Evolutionary conservation across 2,113 vertebrate genomes (phyloP).

Genomic region (Nymphicus hollandicus): DNA sequence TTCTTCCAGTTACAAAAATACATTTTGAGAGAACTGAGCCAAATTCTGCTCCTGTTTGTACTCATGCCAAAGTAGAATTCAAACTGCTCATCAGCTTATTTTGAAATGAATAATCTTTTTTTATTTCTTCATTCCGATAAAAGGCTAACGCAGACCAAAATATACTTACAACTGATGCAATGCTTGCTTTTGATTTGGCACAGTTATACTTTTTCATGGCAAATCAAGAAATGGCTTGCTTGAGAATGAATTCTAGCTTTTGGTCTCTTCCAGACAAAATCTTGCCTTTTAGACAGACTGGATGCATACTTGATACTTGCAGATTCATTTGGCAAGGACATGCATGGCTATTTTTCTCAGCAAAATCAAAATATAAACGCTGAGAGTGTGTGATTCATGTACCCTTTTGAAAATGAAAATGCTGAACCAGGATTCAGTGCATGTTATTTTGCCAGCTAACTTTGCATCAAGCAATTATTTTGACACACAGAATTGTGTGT

Average conservation of each 20-base stretch:
- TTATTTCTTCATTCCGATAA: background rate
- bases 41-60: background rate
- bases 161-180: background rate
- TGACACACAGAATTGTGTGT: slow-evolving; percentile 18
- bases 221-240: slow-evolving; percentile 18
- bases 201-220: background rate
- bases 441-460: slow-evolving; percentile 30
- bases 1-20: background rate
- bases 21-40: background rate
- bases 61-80: background rate
- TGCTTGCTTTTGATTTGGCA: background rate
- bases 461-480: slow-evolving; percentile 17
- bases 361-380: background rate
- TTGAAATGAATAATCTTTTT: background rate
- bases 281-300: background rate
- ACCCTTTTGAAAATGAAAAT: background rate
- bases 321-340: background rate
- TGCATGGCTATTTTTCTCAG: slow-evolving; percentile 15
- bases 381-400: background rate
- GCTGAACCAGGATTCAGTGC: background rate
- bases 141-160: background rate
- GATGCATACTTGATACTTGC: background rate
- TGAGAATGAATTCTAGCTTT: background rate
- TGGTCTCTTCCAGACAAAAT: background rate
- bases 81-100: background rate